Base-by-base conservation (phyloP, 2,888 invertebrate genomes). In the Melikaiella ostensackeni region DNA sequence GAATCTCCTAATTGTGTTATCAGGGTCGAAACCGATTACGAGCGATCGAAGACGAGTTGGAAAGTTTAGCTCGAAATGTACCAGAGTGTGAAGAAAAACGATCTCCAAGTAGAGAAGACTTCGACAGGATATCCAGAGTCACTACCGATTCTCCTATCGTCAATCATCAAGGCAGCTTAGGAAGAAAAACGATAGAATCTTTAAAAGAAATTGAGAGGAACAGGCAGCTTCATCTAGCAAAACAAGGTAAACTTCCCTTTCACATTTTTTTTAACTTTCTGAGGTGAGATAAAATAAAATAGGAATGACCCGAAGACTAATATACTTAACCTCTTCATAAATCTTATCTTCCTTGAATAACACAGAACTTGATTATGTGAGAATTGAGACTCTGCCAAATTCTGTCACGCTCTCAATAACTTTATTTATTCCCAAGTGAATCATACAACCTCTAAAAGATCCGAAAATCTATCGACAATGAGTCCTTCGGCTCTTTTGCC, bases 141-240 rank as follows among this genome's bases (percentile, higher is more conserved):
- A 97, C 97, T 0, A 95, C 94, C 21, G 95, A 96, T 89, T 96
- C 97, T 1, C 97, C 97, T 5, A 94, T 97, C 78, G 92, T 92
- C 75, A 90, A 90, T 76, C 92, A 95, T 77, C 93, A 95, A 6
- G 94, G 94, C 76, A 94, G 95, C 4, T 91, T 96, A 62, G 96
- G 96, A 24, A 94, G 95, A 80, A 95, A 96, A 88, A 96, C 97
- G 0, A 93, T 97, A 84, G 97, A 97, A 85, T 97, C 97, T 84
- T 93, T 98, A 79, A 96, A 96, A 92, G 97, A 98, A 92, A 97
- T 98, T 80, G 98, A 98, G 91, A 94, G 96, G 86, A 97, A 97
- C 91, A 93, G 98, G 77, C 95, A 97, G 88, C 93, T 96, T 84
- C 95, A 97, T 93, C 93, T 98, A 88, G 97, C 96, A 82, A 97